Evolutionary conservation across 2,113 vertebrate species (phyloP).

Genomic region (Amia ocellicauda): DNA sequence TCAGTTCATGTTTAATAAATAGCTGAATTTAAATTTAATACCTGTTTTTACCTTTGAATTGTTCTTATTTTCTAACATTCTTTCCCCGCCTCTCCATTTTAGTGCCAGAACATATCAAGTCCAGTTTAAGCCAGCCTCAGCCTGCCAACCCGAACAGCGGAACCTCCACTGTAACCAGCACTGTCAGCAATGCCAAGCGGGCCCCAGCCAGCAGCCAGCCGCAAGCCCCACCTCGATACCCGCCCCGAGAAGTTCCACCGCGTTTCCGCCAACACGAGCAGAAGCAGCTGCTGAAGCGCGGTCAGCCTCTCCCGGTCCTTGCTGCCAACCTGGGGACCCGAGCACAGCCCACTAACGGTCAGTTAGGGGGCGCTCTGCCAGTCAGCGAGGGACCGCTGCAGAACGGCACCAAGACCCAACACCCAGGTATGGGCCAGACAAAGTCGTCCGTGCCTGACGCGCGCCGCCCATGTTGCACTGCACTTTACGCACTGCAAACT

Average conservation of each 20-base stretch:
- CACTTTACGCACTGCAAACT: no score
- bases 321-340: slow-evolving; percentile 81
- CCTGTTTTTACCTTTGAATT: neutral
- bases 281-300: slow-evolving; percentile 80
- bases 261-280: slow-evolving; percentile 83
- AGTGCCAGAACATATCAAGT: slow-evolving; percentile 88
- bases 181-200: slow-evolving; percentile 92
- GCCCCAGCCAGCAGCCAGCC: slow-evolving; percentile 75
- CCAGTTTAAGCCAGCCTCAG: slow-evolving; percentile 79
- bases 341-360: slow-evolving; percentile 67
- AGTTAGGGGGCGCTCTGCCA: slow-evolving; percentile 70
- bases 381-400: slow-evolving; percentile 71
- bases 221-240: slow-evolving; percentile 74
- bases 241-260: slow-evolving; percentile 80
- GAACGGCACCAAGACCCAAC: slow-evolving; percentile 64
- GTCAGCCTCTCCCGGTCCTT: slow-evolving; percentile 70
- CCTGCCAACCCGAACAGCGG: slow-evolving; percentile 67
- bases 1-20: neutral
- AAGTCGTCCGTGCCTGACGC: no score
- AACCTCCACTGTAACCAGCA: slow-evolving; percentile 74
- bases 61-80: no score
- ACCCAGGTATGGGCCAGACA: slow-evolving; percentile 59
- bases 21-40: neutral
- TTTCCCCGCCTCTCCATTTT: slow-evolving; percentile 20
- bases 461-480: no score